These are phyloP conservation scores for Margarornis squamiger DNA, from an alignment of 2,797 vertebrate genomes.

Conservation along the genomic window DNA sequence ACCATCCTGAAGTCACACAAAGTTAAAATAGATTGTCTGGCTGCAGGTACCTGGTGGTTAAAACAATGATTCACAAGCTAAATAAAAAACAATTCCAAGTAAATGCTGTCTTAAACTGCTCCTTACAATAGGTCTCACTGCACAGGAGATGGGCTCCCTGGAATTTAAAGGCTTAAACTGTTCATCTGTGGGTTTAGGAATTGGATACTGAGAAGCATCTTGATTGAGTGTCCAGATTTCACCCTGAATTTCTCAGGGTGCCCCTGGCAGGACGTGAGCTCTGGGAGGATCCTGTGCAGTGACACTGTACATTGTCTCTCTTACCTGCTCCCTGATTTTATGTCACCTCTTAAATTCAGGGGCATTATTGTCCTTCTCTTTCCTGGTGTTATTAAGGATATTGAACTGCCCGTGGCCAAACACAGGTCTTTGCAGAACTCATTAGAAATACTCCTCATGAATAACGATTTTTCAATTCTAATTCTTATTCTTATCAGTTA, in stretches of 20 bases:
- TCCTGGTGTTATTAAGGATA: neutral
- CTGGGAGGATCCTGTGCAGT: neutral
- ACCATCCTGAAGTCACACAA: neutral
- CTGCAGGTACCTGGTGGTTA: neutral
- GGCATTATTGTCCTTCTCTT: neutral
- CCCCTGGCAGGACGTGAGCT: neutral
- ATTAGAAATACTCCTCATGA: neutral
- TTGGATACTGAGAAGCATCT: neutral
- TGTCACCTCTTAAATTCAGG: neutral
- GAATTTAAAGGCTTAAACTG: neutral
- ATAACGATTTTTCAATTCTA: neutral
- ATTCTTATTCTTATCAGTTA: conserved; percentile 10
- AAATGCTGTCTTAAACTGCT: neutral
- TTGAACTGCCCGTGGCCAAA: neutral
- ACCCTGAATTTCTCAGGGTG: accelerated
- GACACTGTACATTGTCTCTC: neutral
- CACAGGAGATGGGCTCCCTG: accelerated
- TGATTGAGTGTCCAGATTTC: neutral
- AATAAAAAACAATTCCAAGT: neutral
- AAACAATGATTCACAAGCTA: neutral
- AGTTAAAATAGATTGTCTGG: neutral
- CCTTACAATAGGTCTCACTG: neutral
- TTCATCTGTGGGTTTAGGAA: neutral
- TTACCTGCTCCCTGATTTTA: neutral
- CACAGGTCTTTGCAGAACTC: neutral